Evolutionary conservation across 2,888 invertebrate genomes (phyloP), one percentile per base, ranked within the genome.

Genomic region (Cephus rjabovi): DNA sequence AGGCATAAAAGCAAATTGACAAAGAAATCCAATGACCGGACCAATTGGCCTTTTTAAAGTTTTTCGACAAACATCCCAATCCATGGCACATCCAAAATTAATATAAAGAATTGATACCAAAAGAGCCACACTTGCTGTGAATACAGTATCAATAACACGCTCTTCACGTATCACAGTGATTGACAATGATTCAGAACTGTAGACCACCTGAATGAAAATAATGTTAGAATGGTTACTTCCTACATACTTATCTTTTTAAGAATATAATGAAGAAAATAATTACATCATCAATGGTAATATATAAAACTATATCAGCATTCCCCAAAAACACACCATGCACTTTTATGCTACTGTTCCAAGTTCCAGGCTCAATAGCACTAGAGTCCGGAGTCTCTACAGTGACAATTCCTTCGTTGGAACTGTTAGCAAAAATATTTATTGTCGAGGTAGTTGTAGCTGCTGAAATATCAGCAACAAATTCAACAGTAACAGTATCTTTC

Each of bases 61-160:
- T 1, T 93, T 92, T 82, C 93, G 93, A 30, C 97, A 93, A 0
- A 95, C 94, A 0, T 93, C 92, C 94, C 96, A 94, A 89, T 97
- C 96, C 90, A 98, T 93, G 0, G 97, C 97, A 88, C 97, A 97
- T 0, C 98, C 98, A 92, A 98, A 98, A 92, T 98, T 98, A 77
- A 98, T 95, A 88, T 97, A 98, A 85, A 97, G 94, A 75, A 98
- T 92, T 0, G 96, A 95, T 77, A 95, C 95, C 75, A 98, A 93
- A 74, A 94, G 92, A 3, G 95, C 95, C 9, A 98, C 96, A 79
- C 96, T 96, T 71, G 93, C 93, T 0, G 95, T 95, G 88, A 98
- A 98, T 9, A 96, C 91, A 15, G 92, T 93, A 91, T 97, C 97
- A 70, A 97, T 94, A 56, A 94, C 85, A 34, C 96, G 93, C 76